A percentile compares a stretch with the other conserved stretches of the same genome.
Conservation (phyloP, 2,113 vertebrate species). For the Microtus pennsylvanicus region DNA sequence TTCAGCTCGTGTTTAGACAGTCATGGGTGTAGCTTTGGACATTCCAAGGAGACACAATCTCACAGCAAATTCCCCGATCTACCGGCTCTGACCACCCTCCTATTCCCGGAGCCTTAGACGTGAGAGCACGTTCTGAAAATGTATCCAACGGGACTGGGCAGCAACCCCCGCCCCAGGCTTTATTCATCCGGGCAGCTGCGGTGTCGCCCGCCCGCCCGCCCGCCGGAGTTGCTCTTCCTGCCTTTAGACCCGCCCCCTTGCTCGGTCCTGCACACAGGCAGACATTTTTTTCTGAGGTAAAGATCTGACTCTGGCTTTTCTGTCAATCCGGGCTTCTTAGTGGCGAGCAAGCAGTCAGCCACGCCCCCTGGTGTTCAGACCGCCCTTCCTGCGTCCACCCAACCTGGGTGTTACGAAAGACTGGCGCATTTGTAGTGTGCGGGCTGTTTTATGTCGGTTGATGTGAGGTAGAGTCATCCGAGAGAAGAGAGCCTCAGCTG, state of each 20-base stretch:
- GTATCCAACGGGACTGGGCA: not conserved
- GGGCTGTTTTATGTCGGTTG: not conserved
- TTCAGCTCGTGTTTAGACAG: not conserved
- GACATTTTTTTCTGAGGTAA: not conserved
- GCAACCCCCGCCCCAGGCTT: not conserved
- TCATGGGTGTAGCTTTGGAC: not conserved
- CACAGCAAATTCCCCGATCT: not conserved
- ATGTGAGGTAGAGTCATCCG: not conserved
- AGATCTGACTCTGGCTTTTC: not conserved
- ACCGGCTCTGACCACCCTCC: no score
- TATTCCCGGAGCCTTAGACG: not conserved
- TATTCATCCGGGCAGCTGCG: not conserved
- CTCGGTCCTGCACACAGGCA: not conserved
- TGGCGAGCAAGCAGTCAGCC: not conserved
- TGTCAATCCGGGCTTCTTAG: not conserved
- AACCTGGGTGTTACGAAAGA: not conserved
- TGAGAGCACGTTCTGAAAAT: not conserved
- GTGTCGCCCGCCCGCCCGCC: not conserved
- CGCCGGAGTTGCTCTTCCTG: not conserved
- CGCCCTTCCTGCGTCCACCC: not conserved
- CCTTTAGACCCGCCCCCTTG: not conserved
- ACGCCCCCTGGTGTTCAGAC: not conserved
- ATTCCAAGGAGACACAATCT: not conserved
- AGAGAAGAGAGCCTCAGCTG: not conserved
- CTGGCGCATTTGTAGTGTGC: not conserved